phyloP scores from a whole-genome alignment of 2,113 vertebrate species.

The Oreochromis niloticus region DNA sequence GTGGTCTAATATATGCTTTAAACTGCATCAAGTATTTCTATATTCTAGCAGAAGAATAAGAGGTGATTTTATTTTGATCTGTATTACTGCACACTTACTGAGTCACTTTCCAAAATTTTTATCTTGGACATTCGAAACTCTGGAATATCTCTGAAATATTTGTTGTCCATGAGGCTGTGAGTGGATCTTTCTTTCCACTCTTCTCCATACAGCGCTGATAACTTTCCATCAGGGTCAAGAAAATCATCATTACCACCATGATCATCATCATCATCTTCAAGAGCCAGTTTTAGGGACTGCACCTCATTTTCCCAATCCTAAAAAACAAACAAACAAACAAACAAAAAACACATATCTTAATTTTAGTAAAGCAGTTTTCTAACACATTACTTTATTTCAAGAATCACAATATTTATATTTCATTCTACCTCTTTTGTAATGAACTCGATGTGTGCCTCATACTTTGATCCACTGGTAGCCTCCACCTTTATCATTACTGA shows the following conservation, averaged over 20 bases:
- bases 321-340: background rate
- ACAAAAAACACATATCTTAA: too few species aligned
- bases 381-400: too few species aligned
- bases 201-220: constrained; percentile 23
- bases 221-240: background rate
- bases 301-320: constrained; percentile 40
- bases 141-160: constrained; percentile 16
- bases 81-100: background rate
- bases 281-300: rapidly evolving
- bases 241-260: background rate
- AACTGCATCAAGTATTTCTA: too few species aligned
- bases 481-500: too few species aligned
- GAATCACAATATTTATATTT: rapidly evolving
- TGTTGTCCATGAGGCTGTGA: background rate
- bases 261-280: background rate
- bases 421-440: too few species aligned
- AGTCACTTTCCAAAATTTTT: background rate
- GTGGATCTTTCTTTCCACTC: background rate
- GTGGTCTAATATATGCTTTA: too few species aligned
- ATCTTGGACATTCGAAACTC: background rate
- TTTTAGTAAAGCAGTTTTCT: too few species aligned
- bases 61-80: too few species aligned
- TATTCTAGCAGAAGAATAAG: too few species aligned
- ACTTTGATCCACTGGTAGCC: too few species aligned
- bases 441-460: too few species aligned